Evolutionary conservation across 2,797 vertebrate genomes (phyloP), one percentile per base, ranked within the genome.

Genomic region (Pipistrellus kuhlii): DNA sequence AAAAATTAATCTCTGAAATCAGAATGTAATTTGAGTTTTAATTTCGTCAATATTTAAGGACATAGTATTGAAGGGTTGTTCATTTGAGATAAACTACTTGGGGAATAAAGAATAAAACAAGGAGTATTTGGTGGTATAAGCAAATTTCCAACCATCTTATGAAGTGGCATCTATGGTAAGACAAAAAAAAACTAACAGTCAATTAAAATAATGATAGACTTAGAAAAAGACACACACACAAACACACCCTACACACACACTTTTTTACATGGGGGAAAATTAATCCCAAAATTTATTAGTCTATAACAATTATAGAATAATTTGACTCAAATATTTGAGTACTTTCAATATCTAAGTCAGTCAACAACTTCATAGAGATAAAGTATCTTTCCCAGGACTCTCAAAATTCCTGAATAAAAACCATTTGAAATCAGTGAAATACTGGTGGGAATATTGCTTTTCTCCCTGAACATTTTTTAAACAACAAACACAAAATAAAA

Each of bases 381-480:
- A 69, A 46, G 3, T 73, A 92, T 83, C 44, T 85, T 90, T 25
- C 57, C 38, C 2, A 77, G 8, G 7, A 83, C 46, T 78, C 88
- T 76, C 44, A 89, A 95, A 94, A 91, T 94, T 86, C 20, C 59
- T 91, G 25, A 92, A 78, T 32, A 77, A 8, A 82, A 94, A 66
- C 18, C 38, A 92, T 69, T 30, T 88, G 44, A 88, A 94, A 92
- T 90, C 62, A 82, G 44, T 44, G 87, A 93, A 77, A 77, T 53
- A 55, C 23, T 55, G 32, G 25, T 75, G 53, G 21, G 69, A 91
- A 91, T 32, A 66, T 10, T 81, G 17, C 18, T 25, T 30, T 73
- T 35, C 25, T 21, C 11, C 46, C 55, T 88, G 5, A 82, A 82
- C 20, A 32, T 85, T 80, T 69, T 83, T 86, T 12, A 80, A 83